Evolutionary conservation across 2,113 vertebrate genomes (phyloP).

Genomic region (Cyanoderma ruficeps): DNA sequence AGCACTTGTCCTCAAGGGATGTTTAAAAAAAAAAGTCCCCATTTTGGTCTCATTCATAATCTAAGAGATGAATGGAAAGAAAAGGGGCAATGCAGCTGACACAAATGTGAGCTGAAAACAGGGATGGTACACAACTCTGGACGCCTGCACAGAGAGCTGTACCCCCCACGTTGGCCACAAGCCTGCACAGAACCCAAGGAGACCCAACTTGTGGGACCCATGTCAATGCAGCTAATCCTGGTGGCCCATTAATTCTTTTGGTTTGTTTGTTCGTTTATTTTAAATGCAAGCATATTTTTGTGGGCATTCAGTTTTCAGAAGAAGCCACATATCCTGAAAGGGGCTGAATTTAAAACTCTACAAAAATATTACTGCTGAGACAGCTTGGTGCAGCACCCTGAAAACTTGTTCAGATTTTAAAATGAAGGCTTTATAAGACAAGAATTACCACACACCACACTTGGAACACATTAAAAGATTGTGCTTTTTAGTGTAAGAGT

Average conservation of each 20-base stretch:
- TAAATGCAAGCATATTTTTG: not conserved
- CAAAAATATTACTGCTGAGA: not conserved
- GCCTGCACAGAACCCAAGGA: not conserved
- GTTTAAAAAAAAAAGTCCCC: not conserved
- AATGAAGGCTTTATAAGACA: not conserved
- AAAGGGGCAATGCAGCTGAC: not conserved
- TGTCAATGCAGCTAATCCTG: not conserved
- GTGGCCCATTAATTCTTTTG: not conserved
- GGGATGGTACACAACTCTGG: not conserved
- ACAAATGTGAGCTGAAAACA: not conserved
- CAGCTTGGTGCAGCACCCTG: not conserved
- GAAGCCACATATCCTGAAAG: not conserved
- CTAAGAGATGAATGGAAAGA: constrained; percentile 13
- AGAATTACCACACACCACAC: not conserved
- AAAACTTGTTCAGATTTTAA: not conserved
- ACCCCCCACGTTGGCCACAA: not conserved
- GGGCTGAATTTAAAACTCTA: not conserved
- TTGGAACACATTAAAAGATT: not conserved
- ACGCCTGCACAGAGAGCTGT: not conserved
- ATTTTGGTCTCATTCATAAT: constrained; percentile 11
- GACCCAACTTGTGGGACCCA: not conserved
- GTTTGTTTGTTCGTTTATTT: not conserved
- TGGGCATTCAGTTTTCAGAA: not conserved
- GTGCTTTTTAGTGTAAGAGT: not conserved
- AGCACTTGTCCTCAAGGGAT: not conserved